Evolutionary conservation across 2,797 vertebrate species (phyloP).

Genomic region (Numenius phaeopus): DNA sequence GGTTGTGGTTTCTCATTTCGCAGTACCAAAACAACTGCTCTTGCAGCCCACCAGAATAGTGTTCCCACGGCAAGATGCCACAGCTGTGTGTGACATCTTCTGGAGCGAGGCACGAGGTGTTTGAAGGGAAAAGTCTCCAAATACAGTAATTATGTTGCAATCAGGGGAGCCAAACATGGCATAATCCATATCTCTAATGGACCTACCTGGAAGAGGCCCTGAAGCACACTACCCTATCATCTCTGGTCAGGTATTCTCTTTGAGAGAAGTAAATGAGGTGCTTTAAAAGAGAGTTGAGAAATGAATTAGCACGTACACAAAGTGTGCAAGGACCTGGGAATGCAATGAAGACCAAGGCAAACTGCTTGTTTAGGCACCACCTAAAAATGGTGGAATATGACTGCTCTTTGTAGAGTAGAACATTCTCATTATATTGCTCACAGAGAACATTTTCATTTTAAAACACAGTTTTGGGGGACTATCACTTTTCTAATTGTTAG

Average conservation of each 20-base stretch:
- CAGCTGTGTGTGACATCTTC: neutral
- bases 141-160: accelerated
- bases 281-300: neutral
- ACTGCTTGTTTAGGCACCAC: neutral
- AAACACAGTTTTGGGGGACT: neutral
- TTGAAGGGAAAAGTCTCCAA: neutral
- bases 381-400: neutral
- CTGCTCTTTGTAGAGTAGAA: neutral
- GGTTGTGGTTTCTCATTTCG: neutral
- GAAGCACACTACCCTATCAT: neutral
- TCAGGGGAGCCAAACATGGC: neutral
- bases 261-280: neutral
- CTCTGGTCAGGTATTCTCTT: neutral
- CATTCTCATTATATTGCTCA: neutral
- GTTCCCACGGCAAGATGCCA: neutral
- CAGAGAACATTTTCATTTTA: neutral
- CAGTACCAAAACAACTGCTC: neutral
- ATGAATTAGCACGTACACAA: neutral
- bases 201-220: neutral
- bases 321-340: neutral
- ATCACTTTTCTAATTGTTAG: neutral
- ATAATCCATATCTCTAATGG: neutral
- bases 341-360: neutral
- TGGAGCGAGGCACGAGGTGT: accelerated
- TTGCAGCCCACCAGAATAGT: neutral